These are phyloP conservation scores for Noctua fimbriata DNA, from an alignment of 2,888 invertebrate species.

Conservation along the genomic window DNA sequence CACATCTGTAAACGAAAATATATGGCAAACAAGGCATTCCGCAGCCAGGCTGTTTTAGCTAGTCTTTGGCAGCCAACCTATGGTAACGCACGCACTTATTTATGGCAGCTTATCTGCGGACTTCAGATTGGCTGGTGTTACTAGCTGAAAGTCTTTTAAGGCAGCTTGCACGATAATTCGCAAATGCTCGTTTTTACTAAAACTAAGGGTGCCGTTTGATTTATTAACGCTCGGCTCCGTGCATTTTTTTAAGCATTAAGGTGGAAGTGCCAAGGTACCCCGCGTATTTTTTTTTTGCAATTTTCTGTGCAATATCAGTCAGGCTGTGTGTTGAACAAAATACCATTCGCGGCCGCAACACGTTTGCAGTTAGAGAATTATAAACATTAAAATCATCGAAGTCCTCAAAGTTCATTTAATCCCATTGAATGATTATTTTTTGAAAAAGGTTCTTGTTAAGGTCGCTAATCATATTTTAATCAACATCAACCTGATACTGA, in stretches of 20 bases:
- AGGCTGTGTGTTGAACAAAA: no score
- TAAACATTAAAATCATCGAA: no score
- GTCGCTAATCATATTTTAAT: no score
- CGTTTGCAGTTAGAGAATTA: no score
- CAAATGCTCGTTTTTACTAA: background rate
- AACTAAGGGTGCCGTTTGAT: background rate
- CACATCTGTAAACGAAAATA: background rate
- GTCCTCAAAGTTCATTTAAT: no score
- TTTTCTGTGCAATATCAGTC: no score
- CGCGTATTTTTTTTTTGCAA: no score
- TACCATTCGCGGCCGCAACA: no score
- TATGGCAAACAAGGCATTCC: background rate
- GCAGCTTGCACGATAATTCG: background rate
- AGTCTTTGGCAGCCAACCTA: constrained; percentile 26
- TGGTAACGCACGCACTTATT: constrained; percentile 38
- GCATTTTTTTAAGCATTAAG: background rate
- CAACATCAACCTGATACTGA: no score
- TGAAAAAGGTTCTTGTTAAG: no score
- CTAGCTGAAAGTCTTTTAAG: background rate
- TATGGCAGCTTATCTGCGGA: constrained; percentile 51
- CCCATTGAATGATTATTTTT: no score
- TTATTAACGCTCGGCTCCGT: background rate
- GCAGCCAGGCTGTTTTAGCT: background rate
- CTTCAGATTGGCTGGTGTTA: constrained; percentile 39
- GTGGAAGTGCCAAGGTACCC: no score